Base-by-base conservation (phyloP, 2,888 invertebrate genomes). In the Cylindroiulus punctatus region DNA sequence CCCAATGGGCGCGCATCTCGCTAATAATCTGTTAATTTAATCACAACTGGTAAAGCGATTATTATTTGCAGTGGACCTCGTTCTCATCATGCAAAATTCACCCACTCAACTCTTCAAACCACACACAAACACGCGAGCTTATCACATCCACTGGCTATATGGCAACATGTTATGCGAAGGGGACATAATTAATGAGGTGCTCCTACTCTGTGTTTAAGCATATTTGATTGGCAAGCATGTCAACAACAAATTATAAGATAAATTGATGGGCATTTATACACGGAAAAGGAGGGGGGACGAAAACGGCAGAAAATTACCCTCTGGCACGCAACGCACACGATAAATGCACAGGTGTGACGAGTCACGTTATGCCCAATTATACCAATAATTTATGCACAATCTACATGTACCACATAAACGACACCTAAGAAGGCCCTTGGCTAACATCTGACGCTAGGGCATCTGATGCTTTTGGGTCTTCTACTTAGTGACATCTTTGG, bases 21-120 rank as follows among this genome's bases (percentile, higher is more conserved):
- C 76, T 83, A 83, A 83, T 83, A 40, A 83, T 22, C 83, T 40
- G 44, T 83, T 83, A 83, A 83, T 83, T 44, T 83, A 83, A 83
- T 83, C 83, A 83, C 83, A 40, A 83, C 83, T 83, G 42, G 26
- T 26, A 42, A 40, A 83, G 83, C 26, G 44, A 83, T 42, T 83
- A 83, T 83, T 42, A 83, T 83, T 83, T 83, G 40, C 40, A 83
- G 30, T 76, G 76, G 76, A 76, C 76, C 76, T 76, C 76, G 22
- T 76, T 76, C 76, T 30, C 76, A 76, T 76, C 76, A 76, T 76
- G 76, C 76, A 76, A 76, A 76, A 76, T 76, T 76, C 76, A 76
- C 76, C 76, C 30, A 76, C 76, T 76, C 14, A 76, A 65, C 8
- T 22, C 65, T 26, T 65, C 65, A 26, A 65, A 26, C 65, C 65